Base-by-base conservation (phyloP, 2,113 vertebrate species). In the Zingel zingel region DNA sequence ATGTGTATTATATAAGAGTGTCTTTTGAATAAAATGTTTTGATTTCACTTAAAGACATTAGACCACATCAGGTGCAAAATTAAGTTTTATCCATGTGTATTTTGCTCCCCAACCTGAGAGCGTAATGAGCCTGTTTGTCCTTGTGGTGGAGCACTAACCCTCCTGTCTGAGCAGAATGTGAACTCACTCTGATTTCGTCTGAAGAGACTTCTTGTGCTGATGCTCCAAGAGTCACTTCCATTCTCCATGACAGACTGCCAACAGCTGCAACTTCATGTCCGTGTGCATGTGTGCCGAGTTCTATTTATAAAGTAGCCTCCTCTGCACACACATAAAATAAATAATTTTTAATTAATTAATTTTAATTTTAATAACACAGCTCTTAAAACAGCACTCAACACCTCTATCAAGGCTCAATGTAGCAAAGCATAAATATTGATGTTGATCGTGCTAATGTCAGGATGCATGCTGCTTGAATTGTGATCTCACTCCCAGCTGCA, bases 191-290 rank as follows among this genome's bases (percentile, higher is more conserved):
- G 65, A 70, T 33, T 74, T 45, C 30, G 14, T 39, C 61, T 51
- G 6, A 59, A 53, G 53, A 67, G 43, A 39, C 18, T 27, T 72
- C 77, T 57, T 62, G 69, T 83, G 86, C 74, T 81, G 82, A 91
- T 74, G 50, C 88, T 80, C 51, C 45, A 76, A 90, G 85, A 84
- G 79, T 84, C 75, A 84, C 86, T 80, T 89, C 81, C 84, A 63
- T 72, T 75, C 63, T 65, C 73, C 15, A 39, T 93, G 92, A 95
- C 77, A 62, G 91, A 93, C 86, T 77, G 77, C 77, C 81, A 86
- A 82, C 95, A 95, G 94, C 95, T 94, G 95, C 89, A 79, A 45
- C 65, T 77, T 6, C 39, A 23, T 36, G 54, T 71, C 36, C 68
- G 48, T 56, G 67, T 30, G 54, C 16, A 14, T 18, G 13, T 74